Percentiles rank a stretch among this genome's conserved stretches.
Evolutionary conservation across 1,140 invertebrate species (phyloP).

Genomic region (Leptinotarsa defecta): DNA sequence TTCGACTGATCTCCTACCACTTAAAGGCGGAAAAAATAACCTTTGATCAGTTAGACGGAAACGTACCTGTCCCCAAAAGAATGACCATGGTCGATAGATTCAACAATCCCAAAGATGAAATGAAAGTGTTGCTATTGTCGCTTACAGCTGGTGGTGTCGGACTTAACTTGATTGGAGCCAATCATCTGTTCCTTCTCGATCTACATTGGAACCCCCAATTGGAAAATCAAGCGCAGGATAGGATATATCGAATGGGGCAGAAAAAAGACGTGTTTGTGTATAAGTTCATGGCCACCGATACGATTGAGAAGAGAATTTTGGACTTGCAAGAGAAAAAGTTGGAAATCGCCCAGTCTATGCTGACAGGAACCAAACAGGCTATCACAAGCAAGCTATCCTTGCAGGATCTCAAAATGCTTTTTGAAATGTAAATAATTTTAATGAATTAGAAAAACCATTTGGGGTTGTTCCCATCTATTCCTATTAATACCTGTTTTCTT

Average conservation of each 20-base stretch:
- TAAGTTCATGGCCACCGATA: slow-evolving; percentile 83
- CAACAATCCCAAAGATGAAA: slow-evolving; percentile 65
- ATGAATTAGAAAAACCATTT: no score
- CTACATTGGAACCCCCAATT: slow-evolving; percentile 96
- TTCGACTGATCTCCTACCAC: slow-evolving; percentile 70
- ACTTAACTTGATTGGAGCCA: slow-evolving; percentile 86
- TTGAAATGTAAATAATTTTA: slow-evolving; percentile 62
- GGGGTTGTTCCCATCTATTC: no score
- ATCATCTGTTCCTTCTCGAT: slow-evolving; percentile 88
- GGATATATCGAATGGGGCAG: slow-evolving; percentile 90
- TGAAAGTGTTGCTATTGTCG: slow-evolving; percentile 75
- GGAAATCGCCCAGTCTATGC: slow-evolving; percentile 74
- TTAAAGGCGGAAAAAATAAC: slow-evolving; percentile 61
- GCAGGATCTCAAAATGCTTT: slow-evolving; percentile 79
- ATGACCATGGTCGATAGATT: slow-evolving; percentile 70
- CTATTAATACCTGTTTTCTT: no score
- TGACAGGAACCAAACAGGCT: slow-evolving; percentile 67
- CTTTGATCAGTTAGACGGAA: slow-evolving; percentile 70
- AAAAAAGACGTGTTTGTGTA: slow-evolving; percentile 80
- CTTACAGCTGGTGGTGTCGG: slow-evolving; percentile 90
- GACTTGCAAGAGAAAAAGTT: slow-evolving; percentile 80
- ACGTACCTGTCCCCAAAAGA: slow-evolving; percentile 65
- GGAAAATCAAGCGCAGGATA: slow-evolving; percentile 88
- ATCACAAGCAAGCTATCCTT: slow-evolving; percentile 71
- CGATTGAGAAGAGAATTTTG: slow-evolving; percentile 84